A percentile compares a stretch with the other conserved stretches of the same genome.
These are phyloP conservation scores for Pica pica DNA, from an alignment of 2,113 vertebrate species.

Conservation along the genomic window DNA sequence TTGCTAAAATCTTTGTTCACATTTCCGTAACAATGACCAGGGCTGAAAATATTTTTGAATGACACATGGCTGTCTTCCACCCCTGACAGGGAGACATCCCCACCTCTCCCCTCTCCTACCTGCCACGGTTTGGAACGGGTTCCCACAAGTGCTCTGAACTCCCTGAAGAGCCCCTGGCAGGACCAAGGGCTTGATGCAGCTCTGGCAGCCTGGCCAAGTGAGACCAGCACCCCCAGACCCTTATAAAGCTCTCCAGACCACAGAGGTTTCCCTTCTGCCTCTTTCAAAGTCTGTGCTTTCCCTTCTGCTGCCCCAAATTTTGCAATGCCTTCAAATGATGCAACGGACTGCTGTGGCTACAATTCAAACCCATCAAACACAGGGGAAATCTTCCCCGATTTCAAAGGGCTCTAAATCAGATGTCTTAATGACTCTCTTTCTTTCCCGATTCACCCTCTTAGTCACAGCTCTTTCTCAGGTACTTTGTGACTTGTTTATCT, in stretches of 20 bases:
- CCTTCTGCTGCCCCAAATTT: background rate
- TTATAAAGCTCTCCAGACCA: background rate
- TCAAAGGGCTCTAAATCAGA: background rate
- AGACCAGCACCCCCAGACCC: background rate
- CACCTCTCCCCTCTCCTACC: background rate
- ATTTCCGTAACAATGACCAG: background rate
- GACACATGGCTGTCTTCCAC: background rate
- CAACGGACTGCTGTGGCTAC: fast-evolving
- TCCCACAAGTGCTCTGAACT: fast-evolving
- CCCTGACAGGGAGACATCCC: background rate
- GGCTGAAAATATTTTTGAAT: background rate
- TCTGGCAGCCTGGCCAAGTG: background rate
- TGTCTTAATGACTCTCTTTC: background rate
- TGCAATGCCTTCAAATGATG: background rate
- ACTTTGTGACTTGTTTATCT: background rate
- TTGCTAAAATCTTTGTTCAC: background rate
- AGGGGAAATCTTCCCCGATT: background rate
- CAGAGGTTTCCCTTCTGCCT: background rate
- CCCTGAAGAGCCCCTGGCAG: background rate
- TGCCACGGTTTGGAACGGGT: background rate
- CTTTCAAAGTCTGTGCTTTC: background rate
- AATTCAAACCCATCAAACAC: background rate
- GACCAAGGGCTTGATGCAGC: background rate
- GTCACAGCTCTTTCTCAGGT: background rate
- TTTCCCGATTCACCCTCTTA: background rate